Percentiles rank a stretch among this genome's conserved stretches.
These are phyloP conservation scores for Protonibea diacanthus DNA, from an alignment of 2,797 vertebrate species.

Conservation along the genomic window DNA sequence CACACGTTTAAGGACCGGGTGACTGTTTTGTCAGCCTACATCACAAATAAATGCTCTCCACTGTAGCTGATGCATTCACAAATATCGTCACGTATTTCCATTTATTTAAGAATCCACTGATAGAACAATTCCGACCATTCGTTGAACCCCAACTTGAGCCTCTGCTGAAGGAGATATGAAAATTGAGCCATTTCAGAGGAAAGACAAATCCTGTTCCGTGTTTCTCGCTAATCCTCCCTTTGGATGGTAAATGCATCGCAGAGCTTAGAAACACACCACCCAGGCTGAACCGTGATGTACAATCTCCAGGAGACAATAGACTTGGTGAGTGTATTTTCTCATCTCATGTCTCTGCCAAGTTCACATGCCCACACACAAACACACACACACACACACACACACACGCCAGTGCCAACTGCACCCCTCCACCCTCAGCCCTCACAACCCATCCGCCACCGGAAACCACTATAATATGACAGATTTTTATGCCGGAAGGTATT, in stretches of 20 bases:
- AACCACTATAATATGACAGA: constrained; percentile 59
- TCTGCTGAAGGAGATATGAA: constrained; percentile 65
- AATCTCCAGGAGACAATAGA: constrained; percentile 77
- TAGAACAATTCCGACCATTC: constrained; percentile 34
- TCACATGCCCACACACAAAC: constrained; percentile 72
- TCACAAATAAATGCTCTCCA: constrained; percentile 1
- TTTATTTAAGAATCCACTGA: constrained; percentile 17
- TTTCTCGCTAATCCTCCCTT: constrained; percentile 72
- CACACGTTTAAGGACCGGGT: background rate
- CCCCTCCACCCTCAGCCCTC: constrained; percentile 39
- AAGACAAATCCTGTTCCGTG: constrained; percentile 67
- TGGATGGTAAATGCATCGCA: constrained; percentile 63
- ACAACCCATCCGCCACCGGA: constrained; percentile 59
- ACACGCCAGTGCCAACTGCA: constrained; percentile 60
- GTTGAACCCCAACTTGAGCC: constrained; percentile 42
- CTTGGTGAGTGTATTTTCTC: constrained; percentile 73
- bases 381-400: constrained; percentile 36
- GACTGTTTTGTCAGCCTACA: background rate
- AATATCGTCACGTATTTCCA: background rate
- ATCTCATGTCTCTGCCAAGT: constrained; percentile 74
- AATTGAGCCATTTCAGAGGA: constrained; percentile 64
- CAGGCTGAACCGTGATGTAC: constrained; percentile 66
- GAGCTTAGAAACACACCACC: constrained; percentile 74
- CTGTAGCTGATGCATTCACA: constrained; percentile 11
- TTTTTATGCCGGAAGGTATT: constrained; percentile 49